phyloP scores from a whole-genome alignment of 2,888 invertebrate genomes.

The Elysia crispata region DNA sequence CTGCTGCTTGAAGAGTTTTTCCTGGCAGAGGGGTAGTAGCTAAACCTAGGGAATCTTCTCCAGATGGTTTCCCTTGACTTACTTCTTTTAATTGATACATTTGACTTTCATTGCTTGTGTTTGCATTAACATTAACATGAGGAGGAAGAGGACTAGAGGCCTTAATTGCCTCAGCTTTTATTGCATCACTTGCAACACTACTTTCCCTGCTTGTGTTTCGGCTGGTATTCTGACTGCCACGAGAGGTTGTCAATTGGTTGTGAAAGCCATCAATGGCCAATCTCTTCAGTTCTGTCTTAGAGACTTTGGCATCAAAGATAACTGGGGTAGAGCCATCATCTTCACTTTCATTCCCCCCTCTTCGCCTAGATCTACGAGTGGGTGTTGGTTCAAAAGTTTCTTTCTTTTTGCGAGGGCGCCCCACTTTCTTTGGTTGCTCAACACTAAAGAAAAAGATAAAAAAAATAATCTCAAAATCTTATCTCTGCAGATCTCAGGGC shows the following conservation, averaged over 20 bases:
- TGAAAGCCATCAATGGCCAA: constrained; percentile 48
- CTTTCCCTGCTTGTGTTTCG: constrained; percentile 9
- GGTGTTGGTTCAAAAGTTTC: not conserved
- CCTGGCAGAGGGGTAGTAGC: too few species aligned
- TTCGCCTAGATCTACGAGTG: constrained; percentile 31
- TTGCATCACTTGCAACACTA: not conserved
- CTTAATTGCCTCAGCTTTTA: too few species aligned
- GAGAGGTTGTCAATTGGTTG: constrained; percentile 20
- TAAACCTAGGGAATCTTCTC: too few species aligned
- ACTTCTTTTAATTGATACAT: too few species aligned
- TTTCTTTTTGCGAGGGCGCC: not conserved
- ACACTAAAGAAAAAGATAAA: not conserved
- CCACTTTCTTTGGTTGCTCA: not conserved
- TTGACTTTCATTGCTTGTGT: too few species aligned
- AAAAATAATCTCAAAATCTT: too few species aligned
- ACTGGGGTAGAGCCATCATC: constrained; percentile 26
- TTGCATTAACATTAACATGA: too few species aligned
- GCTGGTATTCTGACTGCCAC: not conserved
- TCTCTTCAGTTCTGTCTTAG: constrained; percentile 45
- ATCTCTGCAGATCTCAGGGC: too few species aligned
- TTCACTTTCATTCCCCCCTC: constrained; percentile 11
- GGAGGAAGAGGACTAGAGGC: too few species aligned
- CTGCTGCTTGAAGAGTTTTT: too few species aligned
- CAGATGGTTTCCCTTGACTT: too few species aligned
- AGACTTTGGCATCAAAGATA: constrained; percentile 20